Conservation (phyloP, 2,113 vertebrate genomes). For the Formicarius rufipectus region DNA sequence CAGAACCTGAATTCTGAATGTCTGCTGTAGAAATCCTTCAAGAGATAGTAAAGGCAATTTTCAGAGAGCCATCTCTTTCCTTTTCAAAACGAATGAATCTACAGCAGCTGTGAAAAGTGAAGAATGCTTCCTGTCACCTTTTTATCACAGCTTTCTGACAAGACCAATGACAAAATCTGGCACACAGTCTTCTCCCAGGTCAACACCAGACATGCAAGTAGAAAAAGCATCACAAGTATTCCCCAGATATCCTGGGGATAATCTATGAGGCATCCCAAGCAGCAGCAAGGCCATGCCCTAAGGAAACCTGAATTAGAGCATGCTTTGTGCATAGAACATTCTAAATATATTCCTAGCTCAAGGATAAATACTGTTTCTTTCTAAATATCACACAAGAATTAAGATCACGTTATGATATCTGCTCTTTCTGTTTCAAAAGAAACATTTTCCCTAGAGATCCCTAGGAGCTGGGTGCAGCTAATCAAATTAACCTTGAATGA, state of each 20-base stretch:
- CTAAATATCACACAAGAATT: not conserved
- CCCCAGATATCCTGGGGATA: not conserved
- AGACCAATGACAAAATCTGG: not conserved
- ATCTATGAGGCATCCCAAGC: not conserved
- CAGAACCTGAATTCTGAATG: not conserved
- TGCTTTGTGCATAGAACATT: not conserved
- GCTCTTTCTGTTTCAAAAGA: not conserved
- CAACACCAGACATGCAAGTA: not conserved
- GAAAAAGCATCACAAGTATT: not conserved
- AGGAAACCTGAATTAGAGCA: not conserved
- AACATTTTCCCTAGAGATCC: not conserved
- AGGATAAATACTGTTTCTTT: not conserved
- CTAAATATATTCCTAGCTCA: not conserved
- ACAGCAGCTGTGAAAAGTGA: not conserved
- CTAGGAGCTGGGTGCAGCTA: not conserved
- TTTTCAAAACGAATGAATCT: not conserved
- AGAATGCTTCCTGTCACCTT: not conserved
- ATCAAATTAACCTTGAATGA: not conserved
- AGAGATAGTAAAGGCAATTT: not conserved
- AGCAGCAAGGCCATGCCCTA: not conserved
- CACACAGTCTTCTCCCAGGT: not conserved
- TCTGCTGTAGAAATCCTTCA: not conserved
- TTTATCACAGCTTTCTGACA: not conserved
- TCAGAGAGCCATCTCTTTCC: not conserved
- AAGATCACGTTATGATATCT: not conserved